phyloP scores from a whole-genome alignment of 2,888 invertebrate genomes.

The Marronus borbonicus region DNA sequence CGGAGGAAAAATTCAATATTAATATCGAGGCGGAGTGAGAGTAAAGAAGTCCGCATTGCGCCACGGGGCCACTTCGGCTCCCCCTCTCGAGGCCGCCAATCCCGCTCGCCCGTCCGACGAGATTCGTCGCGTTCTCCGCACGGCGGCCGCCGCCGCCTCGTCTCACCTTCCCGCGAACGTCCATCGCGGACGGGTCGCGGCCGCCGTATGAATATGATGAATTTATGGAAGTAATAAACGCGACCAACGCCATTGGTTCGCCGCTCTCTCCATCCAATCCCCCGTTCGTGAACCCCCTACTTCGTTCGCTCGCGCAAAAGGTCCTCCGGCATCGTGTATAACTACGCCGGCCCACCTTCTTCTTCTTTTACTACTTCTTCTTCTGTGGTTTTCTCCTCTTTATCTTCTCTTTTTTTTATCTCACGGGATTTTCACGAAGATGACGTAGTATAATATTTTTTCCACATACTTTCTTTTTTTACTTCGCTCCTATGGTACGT shows the following conservation, averaged over 20 bases:
- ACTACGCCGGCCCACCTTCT: background rate
- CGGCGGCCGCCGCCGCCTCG: slow-evolving; percentile 56
- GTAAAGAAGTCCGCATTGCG: slow-evolving; percentile 74
- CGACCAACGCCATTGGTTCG: slow-evolving; percentile 77
- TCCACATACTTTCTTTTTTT: too few relatives aligned
- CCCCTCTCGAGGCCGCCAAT: slow-evolving; percentile 69
- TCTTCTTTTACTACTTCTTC: background rate
- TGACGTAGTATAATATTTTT: too few relatives aligned
- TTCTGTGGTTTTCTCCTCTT: background rate
- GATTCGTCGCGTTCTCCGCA: slow-evolving; percentile 55
- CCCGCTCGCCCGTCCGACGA: slow-evolving; percentile 65
- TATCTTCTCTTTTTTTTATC: background rate
- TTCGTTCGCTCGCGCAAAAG: background rate
- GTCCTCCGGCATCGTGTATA: background rate
- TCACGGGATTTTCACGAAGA: background rate
- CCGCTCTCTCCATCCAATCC: slow-evolving; percentile 30
- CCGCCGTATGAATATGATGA: slow-evolving; percentile 70
- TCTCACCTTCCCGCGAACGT: slow-evolving; percentile 37
- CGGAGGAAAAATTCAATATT: slow-evolving; percentile 83
- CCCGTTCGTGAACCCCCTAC: background rate
- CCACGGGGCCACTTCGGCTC: slow-evolving; percentile 70
- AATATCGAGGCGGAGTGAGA: slow-evolving; percentile 81
- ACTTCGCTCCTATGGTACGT: too few relatives aligned
- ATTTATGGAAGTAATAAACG: slow-evolving; percentile 89
- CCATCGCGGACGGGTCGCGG: slow-evolving; percentile 57